These are phyloP conservation scores for Machimus atricapillus DNA, from an alignment of 2,888 invertebrate genomes.

Conservation along the genomic window DNA sequence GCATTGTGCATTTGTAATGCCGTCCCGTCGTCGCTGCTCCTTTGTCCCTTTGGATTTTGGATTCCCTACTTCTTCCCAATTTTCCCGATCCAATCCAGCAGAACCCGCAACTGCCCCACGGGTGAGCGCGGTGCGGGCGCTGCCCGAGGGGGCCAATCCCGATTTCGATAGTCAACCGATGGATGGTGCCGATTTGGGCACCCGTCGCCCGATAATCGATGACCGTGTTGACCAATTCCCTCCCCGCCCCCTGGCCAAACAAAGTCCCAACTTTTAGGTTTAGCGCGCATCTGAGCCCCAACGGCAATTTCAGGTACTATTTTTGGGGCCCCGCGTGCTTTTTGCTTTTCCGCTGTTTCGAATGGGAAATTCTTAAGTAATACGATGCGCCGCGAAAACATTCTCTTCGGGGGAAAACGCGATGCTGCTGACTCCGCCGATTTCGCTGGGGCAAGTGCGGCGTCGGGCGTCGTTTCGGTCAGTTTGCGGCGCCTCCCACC, in stretches of 20 bases:
- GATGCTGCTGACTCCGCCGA: neutral
- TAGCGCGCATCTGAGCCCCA: neutral
- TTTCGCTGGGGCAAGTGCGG: neutral
- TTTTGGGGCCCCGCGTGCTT: neutral
- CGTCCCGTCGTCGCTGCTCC: neutral
- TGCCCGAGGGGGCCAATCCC: neutral
- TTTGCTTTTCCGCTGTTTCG: neutral
- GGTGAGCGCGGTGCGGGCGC: neutral
- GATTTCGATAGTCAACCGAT: neutral
- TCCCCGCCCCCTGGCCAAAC: neutral
- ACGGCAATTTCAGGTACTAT: neutral
- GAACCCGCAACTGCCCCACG: too few relatives aligned
- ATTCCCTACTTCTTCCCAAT: too few relatives aligned
- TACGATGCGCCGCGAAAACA: neutral
- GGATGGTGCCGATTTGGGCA: neutral
- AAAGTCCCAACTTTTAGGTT: too few relatives aligned
- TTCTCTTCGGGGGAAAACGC: neutral
- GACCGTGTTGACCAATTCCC: neutral
- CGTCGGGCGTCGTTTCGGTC: neutral
- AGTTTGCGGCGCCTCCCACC: neutral
- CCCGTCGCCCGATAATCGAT: neutral
- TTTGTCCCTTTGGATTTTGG: too few relatives aligned
- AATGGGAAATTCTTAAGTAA: neutral
- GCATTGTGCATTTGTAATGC: neutral
- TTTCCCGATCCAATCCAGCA: too few relatives aligned